Conservation (phyloP, 2,113 vertebrate genomes). For the Embiotoca jacksoni region DNA sequence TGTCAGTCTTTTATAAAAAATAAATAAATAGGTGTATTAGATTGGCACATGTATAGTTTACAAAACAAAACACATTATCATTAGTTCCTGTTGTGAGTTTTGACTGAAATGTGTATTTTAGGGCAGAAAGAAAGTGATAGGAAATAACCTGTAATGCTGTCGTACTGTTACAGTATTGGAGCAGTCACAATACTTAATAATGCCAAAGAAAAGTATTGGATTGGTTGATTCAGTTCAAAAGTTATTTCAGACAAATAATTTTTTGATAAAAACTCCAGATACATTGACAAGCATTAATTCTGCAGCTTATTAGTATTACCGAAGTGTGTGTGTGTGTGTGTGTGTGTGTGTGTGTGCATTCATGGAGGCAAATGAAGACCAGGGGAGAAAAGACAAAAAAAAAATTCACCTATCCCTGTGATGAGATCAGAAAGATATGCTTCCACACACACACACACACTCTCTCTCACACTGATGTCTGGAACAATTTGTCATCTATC, state of each 20-base stretch:
- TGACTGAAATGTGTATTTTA: neutral
- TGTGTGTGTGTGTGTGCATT: neutral
- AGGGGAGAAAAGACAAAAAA: neutral
- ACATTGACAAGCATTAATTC: neutral
- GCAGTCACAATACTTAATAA: no score
- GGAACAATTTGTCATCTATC: constrained; percentile 9
- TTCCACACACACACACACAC: constrained; percentile 30
- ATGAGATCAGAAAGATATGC: constrained; percentile 59
- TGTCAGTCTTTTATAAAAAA: no score
- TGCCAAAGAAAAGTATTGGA: no score
- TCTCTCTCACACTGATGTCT: constrained; percentile 13
- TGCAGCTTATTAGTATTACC: neutral
- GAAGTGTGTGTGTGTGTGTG: neutral
- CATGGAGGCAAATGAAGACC: no score
- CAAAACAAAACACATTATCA: no score
- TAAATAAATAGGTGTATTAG: no score
- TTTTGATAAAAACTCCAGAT: no score
- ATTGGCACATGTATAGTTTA: no score
- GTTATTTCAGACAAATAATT: no score
- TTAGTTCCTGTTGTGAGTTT: no score
- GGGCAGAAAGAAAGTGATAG: neutral
- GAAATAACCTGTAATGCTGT: neutral
- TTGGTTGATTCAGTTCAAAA: no score
- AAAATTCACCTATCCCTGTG: constrained; percentile 38
- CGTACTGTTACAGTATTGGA: no score